Base-by-base conservation (phyloP, 2,888 invertebrate species). In the Noctua janthina region DNA sequence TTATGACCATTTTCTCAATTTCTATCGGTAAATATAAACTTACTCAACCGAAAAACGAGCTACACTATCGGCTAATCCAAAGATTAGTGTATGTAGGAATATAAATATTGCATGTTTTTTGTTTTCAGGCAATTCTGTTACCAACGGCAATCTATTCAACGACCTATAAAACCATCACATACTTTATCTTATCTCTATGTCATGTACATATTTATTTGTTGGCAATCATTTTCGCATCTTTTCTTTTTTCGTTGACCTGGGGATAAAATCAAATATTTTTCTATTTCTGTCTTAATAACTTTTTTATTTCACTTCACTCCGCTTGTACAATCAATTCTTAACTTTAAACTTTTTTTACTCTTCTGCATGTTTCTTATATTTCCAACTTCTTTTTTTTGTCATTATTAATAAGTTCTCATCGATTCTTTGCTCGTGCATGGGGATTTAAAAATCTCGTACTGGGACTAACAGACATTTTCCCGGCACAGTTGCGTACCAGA, bases 401-500 rank as follows among this genome's bases (percentile, higher is more conserved):
- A 80, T 72, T 56, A 62, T 64, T n/a, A 74, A 78, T 39, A 81
- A 23, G n/a, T 59, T 71, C 49, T 81, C 64, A 82, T 59, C 73
- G 29, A 70, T 49, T 80, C 35, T 83, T 83, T 76, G 69, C 77
- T 85, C 81, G 46, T 89, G 89, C 89, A 89, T 89, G 90, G 51
- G 62, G 29, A 73, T 20, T n/a, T n/a, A 23, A 64, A 35, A 46
- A 69, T 72, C 4, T 39, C 39, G 15, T 66, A 39, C 35, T 73
- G 39, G 35, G 5, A 70, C 66, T 75, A 82, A 84, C 70, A 67
- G 10, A 51, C 43, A 39, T 17, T 74, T 86, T 89, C 86, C 82
- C 78, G 76, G 76, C 82, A 82, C 94, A 95, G 95, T 93, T 89
- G 90, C 94, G 15, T 96, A 96, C 89, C 95, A 95, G 88, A 94